phyloP scores from a whole-genome alignment of 2,797 vertebrate species.

The Brotula barbata region DNA sequence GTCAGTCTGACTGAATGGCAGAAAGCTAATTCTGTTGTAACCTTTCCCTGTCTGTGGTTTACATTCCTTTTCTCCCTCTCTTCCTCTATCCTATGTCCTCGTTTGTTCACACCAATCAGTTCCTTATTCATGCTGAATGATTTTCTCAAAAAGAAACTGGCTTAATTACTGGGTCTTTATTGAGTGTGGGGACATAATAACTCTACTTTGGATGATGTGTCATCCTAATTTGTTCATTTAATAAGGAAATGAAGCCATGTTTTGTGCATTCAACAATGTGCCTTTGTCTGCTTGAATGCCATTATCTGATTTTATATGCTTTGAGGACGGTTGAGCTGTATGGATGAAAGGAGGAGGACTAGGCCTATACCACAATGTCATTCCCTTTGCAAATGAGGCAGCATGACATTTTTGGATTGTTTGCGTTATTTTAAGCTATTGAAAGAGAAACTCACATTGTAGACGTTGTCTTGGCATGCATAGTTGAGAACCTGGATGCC shows the following conservation, averaged over 20 bases:
- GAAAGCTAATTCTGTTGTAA: constrained; percentile 25
- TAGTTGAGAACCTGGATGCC: too few relatives aligned
- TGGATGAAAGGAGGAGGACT: neutral
- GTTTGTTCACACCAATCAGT: constrained; percentile 27
- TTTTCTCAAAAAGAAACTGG: constrained; percentile 49
- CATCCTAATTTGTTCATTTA: constrained; percentile 52
- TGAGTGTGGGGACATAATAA: constrained; percentile 50
- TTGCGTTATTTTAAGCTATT: too few relatives aligned
- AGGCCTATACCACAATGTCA: neutral
- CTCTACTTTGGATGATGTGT: constrained; percentile 40
- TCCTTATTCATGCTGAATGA: constrained; percentile 41
- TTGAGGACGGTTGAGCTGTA: constrained; percentile 13
- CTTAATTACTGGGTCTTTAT: constrained; percentile 55
- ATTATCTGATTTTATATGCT: constrained; percentile 34
- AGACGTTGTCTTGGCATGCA: too few relatives aligned
- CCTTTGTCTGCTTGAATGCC: constrained; percentile 38
- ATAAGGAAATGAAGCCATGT: constrained; percentile 50
- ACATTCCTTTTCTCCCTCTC: constrained; percentile 7
- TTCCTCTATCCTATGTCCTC: constrained; percentile 26
- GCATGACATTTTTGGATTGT: too few relatives aligned
- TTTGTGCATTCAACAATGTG: constrained; percentile 42
- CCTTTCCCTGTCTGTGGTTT: neutral
- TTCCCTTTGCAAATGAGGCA: neutral
- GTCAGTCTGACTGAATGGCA: constrained; percentile 27
- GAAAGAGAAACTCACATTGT: too few relatives aligned